Evolutionary conservation across 2,888 invertebrate species (phyloP).

Genomic region (Deilephila elpenor): DNA sequence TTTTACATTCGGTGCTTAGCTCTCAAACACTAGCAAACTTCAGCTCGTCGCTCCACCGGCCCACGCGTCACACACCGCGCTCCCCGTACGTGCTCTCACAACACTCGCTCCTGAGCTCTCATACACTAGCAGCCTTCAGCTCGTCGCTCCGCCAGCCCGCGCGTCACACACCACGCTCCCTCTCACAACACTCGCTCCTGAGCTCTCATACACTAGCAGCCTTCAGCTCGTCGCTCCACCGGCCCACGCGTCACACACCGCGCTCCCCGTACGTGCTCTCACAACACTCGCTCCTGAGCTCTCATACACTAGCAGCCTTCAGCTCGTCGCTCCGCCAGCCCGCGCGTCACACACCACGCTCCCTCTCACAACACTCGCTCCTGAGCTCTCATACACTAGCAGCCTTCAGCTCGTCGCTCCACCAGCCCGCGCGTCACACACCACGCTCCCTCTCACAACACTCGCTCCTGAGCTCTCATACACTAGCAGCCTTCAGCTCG

Average conservation of each 20-base stretch:
- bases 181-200: conserved; percentile 14
- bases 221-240: conserved; percentile 20
- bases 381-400: conserved; percentile 14
- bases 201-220: conserved; percentile 16
- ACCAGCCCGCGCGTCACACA: conserved; percentile 13
- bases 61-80: not conserved
- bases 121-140: not conserved
- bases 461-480: conserved; percentile 22
- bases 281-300: conserved; percentile 15
- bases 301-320: conserved; percentile 12
- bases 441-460: conserved; percentile 13
- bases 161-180: conserved; percentile 15
- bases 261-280: conserved; percentile 16
- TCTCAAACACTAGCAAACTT: not conserved
- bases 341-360: not conserved
- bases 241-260: conserved; percentile 16
- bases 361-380: not conserved
- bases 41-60: not conserved
- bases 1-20: not conserved
- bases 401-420: conserved; percentile 20
- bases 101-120: no score
- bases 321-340: not conserved
- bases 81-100: not conserved
- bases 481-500: conserved; percentile 19
- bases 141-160: not conserved